Base-by-base conservation (phyloP, 2,888 invertebrate genomes). In the Ormyrus thymus region DNA sequence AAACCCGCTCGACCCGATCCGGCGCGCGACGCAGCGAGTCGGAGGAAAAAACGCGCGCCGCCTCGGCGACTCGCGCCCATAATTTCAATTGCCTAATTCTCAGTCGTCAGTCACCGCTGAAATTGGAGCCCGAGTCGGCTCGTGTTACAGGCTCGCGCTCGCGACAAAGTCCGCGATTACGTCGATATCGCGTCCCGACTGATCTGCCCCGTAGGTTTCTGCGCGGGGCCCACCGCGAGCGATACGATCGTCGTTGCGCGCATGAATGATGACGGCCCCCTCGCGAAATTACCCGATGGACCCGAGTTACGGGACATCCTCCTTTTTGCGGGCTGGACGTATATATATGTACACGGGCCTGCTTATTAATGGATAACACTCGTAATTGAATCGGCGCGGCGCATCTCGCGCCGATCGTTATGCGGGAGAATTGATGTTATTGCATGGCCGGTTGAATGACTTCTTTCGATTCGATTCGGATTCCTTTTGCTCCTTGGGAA, bases 11-110 rank as follows among this genome's bases (percentile, higher is more conserved):
- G 11, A 13, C 45, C 15, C 51, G 74, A 74, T 78, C 62, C 15
- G 59, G 13, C 15, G 11, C 1, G 10, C 69, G 69, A 78, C n/a
- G n/a, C 74, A 69, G 74, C 64, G 70, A 79, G 70, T 61, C 61
- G n/a, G 46, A 13, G 53, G 4, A 29, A 29, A 29, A 4, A 7
- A 2, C 8, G 15, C 7, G 6, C 11, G 58, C 71, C 64, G 50
- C 75, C 75, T 79, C n/a, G n/a, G 75, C 55, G 58, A 4, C n/a
- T 29, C 15, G 65, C 43, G 71, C n/a, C n/a, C n/a, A n/a, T 79
- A 79, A 79, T 79, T 71, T 79, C 79, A 79, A 79, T 79, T 71
- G 74, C 46, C 46, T 4, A 4, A n/a, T n/a, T n/a, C n/a, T n/a
- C n/a, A n/a, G n/a, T 43, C 55, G 53, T 71, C 45, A 58, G 13